A percentile compares a stretch with the other conserved stretches of the same genome.
These are phyloP conservation scores for Embidobia sp. DNA, from an alignment of 2,888 invertebrate species.

Conservation along the genomic window DNA sequence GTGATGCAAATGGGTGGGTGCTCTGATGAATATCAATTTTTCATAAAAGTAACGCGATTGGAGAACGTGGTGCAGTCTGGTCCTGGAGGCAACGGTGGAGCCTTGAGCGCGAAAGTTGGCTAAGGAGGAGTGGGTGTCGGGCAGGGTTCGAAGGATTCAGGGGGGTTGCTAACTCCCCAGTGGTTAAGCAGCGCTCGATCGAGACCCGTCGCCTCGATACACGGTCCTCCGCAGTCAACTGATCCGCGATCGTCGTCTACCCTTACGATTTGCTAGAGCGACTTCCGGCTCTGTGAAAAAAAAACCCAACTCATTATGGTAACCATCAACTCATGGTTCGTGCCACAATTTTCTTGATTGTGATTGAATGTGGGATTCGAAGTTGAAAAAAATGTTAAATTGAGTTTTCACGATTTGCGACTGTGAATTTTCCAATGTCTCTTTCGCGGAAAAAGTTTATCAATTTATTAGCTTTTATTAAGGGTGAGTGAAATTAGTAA, in stretches of 20 bases:
- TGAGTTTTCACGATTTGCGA: no score
- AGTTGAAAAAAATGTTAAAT: neutral
- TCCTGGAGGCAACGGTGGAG: constrained; percentile 64
- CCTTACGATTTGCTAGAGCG: neutral
- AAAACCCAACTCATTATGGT: constrained; percentile 30
- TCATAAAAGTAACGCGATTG: constrained; percentile 54
- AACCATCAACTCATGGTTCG: constrained; percentile 10
- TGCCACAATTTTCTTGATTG: neutral
- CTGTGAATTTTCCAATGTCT: no score
- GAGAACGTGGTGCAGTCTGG: constrained; percentile 57
- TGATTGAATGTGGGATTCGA: constrained; percentile 26
- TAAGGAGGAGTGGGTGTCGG: constrained; percentile 66
- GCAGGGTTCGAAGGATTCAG: constrained; percentile 70
- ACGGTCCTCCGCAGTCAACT: constrained; percentile 40
- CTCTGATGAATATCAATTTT: constrained; percentile 58
- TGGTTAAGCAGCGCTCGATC: constrained; percentile 64
- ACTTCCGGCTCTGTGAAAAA: no score
- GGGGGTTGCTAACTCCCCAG: constrained; percentile 68
- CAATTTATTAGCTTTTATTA: no score
- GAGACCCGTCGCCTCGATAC: constrained; percentile 61
- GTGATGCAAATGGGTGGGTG: constrained; percentile 42
- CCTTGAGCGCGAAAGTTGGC: constrained; percentile 70
- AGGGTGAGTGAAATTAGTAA: no score
- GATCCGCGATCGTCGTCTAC: constrained; percentile 32
- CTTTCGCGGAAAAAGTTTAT: no score